Evolutionary conservation across 1,140 invertebrate species (phyloP), one percentile per base, ranked within the genome.

Genomic region (Leptestheria dahalacensis): DNA sequence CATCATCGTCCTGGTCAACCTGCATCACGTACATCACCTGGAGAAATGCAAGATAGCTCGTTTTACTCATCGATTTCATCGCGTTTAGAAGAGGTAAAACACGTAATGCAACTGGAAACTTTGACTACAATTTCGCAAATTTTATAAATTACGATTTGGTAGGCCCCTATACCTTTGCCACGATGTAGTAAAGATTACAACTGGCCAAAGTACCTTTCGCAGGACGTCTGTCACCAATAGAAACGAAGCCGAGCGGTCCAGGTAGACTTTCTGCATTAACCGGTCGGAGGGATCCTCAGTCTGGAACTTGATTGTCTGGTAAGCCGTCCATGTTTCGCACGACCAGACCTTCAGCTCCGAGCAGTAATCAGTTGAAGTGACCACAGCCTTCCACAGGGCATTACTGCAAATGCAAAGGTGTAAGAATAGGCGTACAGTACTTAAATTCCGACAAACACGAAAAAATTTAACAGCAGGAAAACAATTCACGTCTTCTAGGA

Each of bases 301-400:
- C 24, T 52, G 61, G 68, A 85, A 91, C 65, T 74, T 79, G 57
- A 96, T 81, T 0, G 86, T 92, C 72, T 97, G 92, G 18, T 95
- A 73, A 68, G 91, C 95, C 28, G 78, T 79, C 93, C 93, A 97
- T 0, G 86, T 78, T 68, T 93, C 86, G 71, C 93, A 97, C 9
- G 87, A 89, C 91, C 92, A 96, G 23, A 97, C 74, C 73, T 94
- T 96, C 15, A 97, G 74, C 67, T 91, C 88, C 0, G 86, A 83
- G 72, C 95, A 95, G 67, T 91, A 82, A 62, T 89, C 82, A 10
- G 86, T 84, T 1, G 90, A 90, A 1, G 92, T 96, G 18, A 97
- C 77, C 3, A 87, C 88, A 75, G 86, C 94, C 69, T 92, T 91
- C 93, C 93, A 97, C 71, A 92, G 89, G 68, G 88, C 85, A 18